Evolutionary conservation across 2,113 vertebrate genomes (phyloP).

Genomic region (Hippocampus comes): DNA sequence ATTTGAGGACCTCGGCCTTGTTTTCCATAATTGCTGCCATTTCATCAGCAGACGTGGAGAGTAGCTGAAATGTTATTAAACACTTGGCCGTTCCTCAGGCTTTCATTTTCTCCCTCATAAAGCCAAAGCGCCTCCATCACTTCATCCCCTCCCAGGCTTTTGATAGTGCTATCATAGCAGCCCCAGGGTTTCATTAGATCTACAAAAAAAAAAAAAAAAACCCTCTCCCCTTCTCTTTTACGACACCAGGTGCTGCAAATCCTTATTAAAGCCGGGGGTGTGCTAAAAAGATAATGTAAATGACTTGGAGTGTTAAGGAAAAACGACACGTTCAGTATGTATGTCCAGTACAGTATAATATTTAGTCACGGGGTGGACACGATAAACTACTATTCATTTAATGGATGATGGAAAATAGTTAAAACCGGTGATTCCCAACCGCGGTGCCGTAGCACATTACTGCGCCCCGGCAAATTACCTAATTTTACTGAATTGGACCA

Average conservation of each 20-base stretch:
- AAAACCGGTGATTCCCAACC: no score
- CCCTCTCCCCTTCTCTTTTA: constrained; percentile 32
- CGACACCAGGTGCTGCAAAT: constrained; percentile 17
- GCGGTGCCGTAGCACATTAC: no score
- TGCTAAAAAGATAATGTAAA: constrained; percentile 12
- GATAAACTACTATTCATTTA: not conserved
- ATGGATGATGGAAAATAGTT: not conserved
- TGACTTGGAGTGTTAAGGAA: not conserved
- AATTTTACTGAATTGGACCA: no score
- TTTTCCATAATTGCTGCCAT: constrained; percentile 56
- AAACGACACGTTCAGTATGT: not conserved
- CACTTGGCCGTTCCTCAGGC: constrained; percentile 34
- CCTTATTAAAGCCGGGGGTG: constrained; percentile 38
- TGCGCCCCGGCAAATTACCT: no score
- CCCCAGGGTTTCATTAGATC: constrained; percentile 59
- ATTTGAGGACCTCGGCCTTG: constrained; percentile 38
- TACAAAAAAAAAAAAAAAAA: constrained; percentile 30
- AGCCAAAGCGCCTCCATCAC: constrained; percentile 17
- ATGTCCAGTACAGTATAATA: not conserved
- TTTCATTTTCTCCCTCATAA: constrained; percentile 50
- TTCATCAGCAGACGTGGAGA: constrained; percentile 39
- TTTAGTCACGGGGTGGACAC: not conserved
- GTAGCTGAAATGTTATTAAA: constrained; percentile 50
- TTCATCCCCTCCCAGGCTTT: constrained; percentile 1
- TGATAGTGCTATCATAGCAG: constrained; percentile 23